phyloP scores from a whole-genome alignment of 1,140 invertebrate genomes.

The Argopecten irradians region DNA sequence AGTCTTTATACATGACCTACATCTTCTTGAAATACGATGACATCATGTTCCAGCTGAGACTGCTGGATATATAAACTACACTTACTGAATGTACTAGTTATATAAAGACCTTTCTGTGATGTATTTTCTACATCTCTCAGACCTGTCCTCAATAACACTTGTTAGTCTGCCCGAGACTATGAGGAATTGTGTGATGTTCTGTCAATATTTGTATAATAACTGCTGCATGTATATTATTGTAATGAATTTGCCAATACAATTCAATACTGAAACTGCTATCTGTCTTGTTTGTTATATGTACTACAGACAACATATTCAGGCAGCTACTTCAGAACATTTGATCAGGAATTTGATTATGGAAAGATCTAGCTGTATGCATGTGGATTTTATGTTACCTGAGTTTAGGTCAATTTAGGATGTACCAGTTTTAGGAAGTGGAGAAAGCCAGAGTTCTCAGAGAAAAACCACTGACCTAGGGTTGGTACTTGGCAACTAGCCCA shows the following conservation, averaged over 20 bases:
- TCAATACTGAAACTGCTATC: background rate
- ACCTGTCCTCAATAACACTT: too few species aligned
- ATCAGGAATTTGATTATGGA: too few species aligned
- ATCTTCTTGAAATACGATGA: background rate
- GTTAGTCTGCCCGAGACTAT: background rate
- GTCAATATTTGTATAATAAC: background rate
- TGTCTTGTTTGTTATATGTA: background rate
- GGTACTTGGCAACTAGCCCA: too few species aligned
- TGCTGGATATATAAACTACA: background rate
- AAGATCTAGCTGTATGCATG: too few species aligned
- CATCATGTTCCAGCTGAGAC: background rate
- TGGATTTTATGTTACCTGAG: too few species aligned
- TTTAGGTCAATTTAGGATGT: too few species aligned
- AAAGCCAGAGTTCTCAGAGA: too few species aligned
- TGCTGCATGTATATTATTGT: conserved; percentile 13
- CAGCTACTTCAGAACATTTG: too few species aligned
- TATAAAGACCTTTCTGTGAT: background rate
- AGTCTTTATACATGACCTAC: background rate
- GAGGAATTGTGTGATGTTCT: background rate
- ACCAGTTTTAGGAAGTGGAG: too few species aligned
- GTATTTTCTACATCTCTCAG: background rate
- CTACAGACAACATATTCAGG: too few species aligned
- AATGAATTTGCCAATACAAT: background rate
- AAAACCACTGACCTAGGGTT: too few species aligned
- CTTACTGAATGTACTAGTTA: background rate